phyloP scores from a whole-genome alignment of 1,140 invertebrate species.

The Drosophila lacertosa region DNA sequence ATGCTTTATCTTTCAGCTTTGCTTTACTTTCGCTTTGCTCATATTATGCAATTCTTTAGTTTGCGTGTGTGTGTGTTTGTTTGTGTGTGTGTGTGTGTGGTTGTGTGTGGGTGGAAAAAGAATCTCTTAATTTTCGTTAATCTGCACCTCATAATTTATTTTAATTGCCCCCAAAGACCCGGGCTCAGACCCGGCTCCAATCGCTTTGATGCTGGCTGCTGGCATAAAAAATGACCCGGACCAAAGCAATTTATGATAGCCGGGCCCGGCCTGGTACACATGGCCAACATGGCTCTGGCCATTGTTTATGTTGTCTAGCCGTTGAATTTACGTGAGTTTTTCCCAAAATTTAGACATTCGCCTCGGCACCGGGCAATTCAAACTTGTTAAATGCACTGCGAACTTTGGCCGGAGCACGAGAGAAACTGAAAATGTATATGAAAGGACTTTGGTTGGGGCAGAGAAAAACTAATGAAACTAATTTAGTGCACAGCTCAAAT shows the following conservation, averaged over 20 bases:
- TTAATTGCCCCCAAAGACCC: conserved; percentile 78
- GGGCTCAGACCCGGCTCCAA: conserved; percentile 38
- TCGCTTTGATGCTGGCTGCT: conserved; percentile 41
- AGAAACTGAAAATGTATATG: neutral
- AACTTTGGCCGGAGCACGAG: conserved; percentile 39
- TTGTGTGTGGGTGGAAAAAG: conserved; percentile 52
- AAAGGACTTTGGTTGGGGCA: neutral
- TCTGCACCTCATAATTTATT: conserved; percentile 84
- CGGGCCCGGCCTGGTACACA: neutral
- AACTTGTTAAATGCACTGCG: conserved; percentile 49
- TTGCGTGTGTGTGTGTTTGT: conserved; percentile 8
- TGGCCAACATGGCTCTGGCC: conserved; percentile 33
- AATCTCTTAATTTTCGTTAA: conserved; percentile 84
- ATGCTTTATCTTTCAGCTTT: conserved; percentile 55
- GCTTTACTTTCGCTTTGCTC: conserved; percentile 25
- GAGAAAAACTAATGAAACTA: conserved; percentile 73
- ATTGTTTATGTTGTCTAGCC: conserved; percentile 80
- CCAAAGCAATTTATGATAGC: conserved; percentile 77
- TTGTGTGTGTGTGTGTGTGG: conserved; percentile 26
- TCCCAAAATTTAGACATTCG: conserved; percentile 25
- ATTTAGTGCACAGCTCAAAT: conserved; percentile 75
- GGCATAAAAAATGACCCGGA: conserved; percentile 71
- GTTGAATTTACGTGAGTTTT: conserved; percentile 70
- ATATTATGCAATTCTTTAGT: conserved; percentile 62
- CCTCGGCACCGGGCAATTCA: conserved; percentile 25